Conservation (phyloP, 2,888 invertebrate genomes). For the Psococerastis gibbosa region DNA sequence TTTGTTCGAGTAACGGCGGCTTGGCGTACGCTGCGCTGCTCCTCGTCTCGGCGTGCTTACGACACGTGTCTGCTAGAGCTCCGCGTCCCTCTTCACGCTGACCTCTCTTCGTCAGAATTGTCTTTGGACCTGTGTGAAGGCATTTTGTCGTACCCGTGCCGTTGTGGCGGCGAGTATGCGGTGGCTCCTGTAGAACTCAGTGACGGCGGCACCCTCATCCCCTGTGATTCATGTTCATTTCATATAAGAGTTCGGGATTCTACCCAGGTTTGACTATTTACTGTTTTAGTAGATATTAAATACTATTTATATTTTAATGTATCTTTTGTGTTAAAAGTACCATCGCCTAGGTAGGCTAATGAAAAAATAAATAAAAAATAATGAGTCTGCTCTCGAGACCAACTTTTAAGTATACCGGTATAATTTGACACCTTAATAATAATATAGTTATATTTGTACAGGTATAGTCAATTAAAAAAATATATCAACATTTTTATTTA, state of each 20-base stretch:
- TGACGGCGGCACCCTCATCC: background rate
- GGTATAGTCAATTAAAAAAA: no score
- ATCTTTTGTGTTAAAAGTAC: no score
- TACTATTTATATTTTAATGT: no score
- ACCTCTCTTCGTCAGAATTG: background rate
- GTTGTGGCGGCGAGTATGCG: conserved; percentile 1
- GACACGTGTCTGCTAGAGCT: background rate
- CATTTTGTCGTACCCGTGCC: background rate
- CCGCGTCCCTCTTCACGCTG: background rate
- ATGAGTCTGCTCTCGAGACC: no score
- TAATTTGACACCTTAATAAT: no score
- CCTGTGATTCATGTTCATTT: background rate
- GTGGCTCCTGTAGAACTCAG: background rate
- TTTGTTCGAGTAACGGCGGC: background rate
- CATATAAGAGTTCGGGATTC: background rate
- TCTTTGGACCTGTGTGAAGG: background rate
- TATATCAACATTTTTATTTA: no score
- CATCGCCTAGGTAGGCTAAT: no score
- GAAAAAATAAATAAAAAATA: no score
- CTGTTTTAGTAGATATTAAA: no score
- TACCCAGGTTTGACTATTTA: no score
- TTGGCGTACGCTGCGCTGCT: background rate
- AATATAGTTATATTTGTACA: no score
- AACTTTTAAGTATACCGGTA: no score
- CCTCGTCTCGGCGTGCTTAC: background rate